These are phyloP conservation scores for Apis cerana DNA, from an alignment of 1,140 invertebrate species.

Conservation along the genomic window DNA sequence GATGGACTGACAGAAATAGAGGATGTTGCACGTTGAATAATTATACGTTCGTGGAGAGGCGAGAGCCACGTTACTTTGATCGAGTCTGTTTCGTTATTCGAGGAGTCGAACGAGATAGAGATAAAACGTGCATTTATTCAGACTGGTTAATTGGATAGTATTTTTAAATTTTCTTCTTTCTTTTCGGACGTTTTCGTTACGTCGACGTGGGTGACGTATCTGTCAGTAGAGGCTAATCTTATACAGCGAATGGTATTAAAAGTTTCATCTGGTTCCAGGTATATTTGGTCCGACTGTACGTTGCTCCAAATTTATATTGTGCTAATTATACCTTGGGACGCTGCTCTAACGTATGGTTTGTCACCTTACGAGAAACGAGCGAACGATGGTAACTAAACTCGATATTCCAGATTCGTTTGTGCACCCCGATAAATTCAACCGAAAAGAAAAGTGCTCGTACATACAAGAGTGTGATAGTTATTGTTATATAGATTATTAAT, in stretches of 20 bases:
- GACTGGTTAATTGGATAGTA: slow-evolving; percentile 18
- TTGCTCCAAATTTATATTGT: slow-evolving; percentile 71
- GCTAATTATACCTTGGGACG: slow-evolving; percentile 69
- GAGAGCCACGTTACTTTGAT: neutral
- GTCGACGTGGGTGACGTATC: neutral
- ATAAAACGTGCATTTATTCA: slow-evolving; percentile 33
- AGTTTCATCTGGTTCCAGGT: slow-evolving; percentile 61
- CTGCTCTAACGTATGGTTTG: slow-evolving; percentile 44
- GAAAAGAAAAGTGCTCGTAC: neutral
- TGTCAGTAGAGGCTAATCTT: slow-evolving; percentile 4
- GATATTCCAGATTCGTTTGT: neutral
- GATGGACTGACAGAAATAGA: slow-evolving; percentile 4
- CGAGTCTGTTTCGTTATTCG: neutral
- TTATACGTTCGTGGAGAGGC: neutral
- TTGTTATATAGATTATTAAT: no score
- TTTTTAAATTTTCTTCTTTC: neutral
- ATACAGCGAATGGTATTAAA: slow-evolving; percentile 23
- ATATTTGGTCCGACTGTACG: slow-evolving; percentile 59
- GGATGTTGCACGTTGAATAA: slow-evolving; percentile 8
- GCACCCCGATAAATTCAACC: neutral
- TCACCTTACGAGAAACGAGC: slow-evolving; percentile 33
- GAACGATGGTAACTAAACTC: neutral
- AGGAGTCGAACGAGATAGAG: neutral
- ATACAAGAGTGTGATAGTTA: neutral
- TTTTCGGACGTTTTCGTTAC: neutral